Base-by-base conservation (phyloP, 2,888 invertebrate species). In the Epirrita christyi region DNA sequence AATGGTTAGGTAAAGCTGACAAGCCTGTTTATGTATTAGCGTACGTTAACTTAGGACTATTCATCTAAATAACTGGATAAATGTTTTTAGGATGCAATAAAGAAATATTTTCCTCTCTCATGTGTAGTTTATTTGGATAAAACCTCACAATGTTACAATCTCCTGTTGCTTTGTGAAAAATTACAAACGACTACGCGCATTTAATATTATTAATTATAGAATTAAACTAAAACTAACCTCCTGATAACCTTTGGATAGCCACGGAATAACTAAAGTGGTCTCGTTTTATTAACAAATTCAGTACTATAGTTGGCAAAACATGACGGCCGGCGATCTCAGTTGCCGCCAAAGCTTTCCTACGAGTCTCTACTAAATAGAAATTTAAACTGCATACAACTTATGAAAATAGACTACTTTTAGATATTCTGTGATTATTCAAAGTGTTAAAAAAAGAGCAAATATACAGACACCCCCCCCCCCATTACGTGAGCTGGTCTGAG, bases 101-200 rank as follows among this genome's bases (percentile, higher is more conserved):
- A 21, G 21, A 21, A 3, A 3, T 21, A 4, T 21, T 14, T 41
- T 70, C 64, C 69, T 76, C 73, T 75, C 80, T 76, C 78, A 76
- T 80, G 74, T 72, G 74, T 81, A n/a, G n/a, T 82, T 83, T 83
- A 85, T 84, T 85, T 76, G 78, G 77, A 75, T 83, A 86, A 8
- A 29, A 80, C 75, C 73, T 80, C 77, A 75, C 78, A 81, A 75
- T 81, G 64, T 74, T 75, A 77, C 73, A 80, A 70, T 73, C 74
- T 70, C 64, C 71, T 66, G 73, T 71, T 70, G 72, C 72, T 71
- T 71, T 70, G 75, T 87, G 83, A 76, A 85, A 86, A 86, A 86
- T 80, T 84, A 86, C 82, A 85, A 86, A 83, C 72, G 68, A 76
- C 78, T 72, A 78, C 68, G 66, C 71, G 61, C 67, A 67, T 61